phyloP scores from a whole-genome alignment of 2,888 invertebrate species.

The Eilema depressum region DNA sequence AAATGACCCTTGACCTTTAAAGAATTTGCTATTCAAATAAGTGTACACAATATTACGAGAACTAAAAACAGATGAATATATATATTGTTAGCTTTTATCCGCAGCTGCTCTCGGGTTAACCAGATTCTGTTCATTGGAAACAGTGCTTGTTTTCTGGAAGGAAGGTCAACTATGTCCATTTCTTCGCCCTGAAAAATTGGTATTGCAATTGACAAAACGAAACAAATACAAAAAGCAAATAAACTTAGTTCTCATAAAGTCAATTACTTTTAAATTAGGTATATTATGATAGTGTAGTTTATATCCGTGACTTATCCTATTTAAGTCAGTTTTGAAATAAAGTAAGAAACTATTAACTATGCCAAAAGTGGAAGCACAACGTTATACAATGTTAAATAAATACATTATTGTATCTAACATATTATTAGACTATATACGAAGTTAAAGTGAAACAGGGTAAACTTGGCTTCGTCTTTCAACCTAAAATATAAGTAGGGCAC shows the following conservation, averaged over 20 bases:
- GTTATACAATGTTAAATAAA: neutral
- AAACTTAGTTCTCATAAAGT: no score
- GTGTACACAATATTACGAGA: neutral
- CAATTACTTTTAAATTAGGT: neutral
- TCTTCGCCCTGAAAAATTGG: neutral
- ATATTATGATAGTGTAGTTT: neutral
- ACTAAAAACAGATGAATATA: neutral
- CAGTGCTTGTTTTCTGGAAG: neutral
- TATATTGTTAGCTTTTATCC: neutral
- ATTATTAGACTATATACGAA: neutral
- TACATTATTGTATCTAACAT: neutral
- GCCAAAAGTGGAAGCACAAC: neutral
- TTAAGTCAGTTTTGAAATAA: neutral
- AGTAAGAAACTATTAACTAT: neutral
- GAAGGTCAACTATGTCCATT: neutral
- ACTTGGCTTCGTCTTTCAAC: neutral
- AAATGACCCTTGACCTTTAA: neutral
- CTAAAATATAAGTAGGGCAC: slow-evolving; percentile 15
- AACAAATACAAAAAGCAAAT: no score
- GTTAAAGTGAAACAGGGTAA: neutral
- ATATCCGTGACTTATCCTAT: neutral
- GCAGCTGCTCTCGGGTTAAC: neutral
- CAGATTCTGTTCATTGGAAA: neutral
- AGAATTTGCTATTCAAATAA: slow-evolving; percentile 7
- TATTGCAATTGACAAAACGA: no score